These are phyloP conservation scores for Fulica atra DNA, from an alignment of 2,113 vertebrate species.

Conservation along the genomic window DNA sequence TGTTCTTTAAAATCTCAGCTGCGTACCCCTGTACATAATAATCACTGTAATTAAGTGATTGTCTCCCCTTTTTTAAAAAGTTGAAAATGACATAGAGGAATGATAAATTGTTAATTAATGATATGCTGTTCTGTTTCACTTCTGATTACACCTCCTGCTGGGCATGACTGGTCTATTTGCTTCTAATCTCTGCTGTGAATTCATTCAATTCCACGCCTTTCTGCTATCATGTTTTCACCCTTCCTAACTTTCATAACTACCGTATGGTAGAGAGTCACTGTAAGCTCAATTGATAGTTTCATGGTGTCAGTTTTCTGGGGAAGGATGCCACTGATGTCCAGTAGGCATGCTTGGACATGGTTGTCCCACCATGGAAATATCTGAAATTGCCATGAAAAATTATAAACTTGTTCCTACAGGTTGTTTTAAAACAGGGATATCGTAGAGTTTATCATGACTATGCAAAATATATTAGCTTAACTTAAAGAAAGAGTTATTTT, in stretches of 20 bases:
- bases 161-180: constrained; percentile 25
- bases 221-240: constrained; percentile 11
- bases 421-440: constrained; percentile 2
- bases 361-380: background rate
- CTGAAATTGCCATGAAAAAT: constrained; percentile 39
- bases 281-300: background rate
- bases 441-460: background rate
- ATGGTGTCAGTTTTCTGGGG: constrained; percentile 10
- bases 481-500: constrained; percentile 11
- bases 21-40: constrained; percentile 23
- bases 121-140: constrained; percentile 49
- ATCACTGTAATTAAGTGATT: constrained; percentile 63
- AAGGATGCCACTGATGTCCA: background rate
- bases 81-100: constrained; percentile 29
- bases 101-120: constrained; percentile 62
- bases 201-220: constrained; percentile 33
- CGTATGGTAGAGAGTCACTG: background rate
- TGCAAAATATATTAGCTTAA: constrained; percentile 23
- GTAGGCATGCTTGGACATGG: background rate
- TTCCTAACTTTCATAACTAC: constrained; percentile 35
- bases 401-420: background rate
- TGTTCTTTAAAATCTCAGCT: constrained; percentile 38
- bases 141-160: constrained; percentile 61
- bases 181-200: constrained; percentile 40
- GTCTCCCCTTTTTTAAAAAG: constrained; percentile 39